These are phyloP conservation scores for Coryphaenoides rupestris DNA, from an alignment of 2,113 vertebrate species.

Conservation along the genomic window DNA sequence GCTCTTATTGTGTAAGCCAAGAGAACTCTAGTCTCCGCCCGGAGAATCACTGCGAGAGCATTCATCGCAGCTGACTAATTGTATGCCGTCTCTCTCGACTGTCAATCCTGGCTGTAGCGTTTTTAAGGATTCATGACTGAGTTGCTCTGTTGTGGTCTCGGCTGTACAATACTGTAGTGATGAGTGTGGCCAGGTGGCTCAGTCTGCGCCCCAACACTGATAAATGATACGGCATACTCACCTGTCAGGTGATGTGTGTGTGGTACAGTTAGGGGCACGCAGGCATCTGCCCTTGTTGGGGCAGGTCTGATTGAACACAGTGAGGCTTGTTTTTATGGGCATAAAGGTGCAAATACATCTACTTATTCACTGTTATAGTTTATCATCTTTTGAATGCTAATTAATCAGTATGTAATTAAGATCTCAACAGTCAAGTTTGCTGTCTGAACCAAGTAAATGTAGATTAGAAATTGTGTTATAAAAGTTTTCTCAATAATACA, in stretches of 20 bases:
- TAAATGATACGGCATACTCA: constrained; percentile 42
- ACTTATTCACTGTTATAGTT: background rate
- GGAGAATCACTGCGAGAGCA: background rate
- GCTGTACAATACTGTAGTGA: constrained; percentile 32
- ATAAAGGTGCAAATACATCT: too few species aligned
- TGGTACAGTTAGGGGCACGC: background rate
- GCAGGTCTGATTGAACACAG: background rate
- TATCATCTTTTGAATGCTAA: too few species aligned
- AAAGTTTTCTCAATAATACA: too few species aligned
- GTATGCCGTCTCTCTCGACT: constrained; percentile 39
- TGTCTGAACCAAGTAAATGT: too few species aligned
- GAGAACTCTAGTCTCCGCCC: constrained; percentile 5
- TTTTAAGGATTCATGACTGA: constrained; percentile 39
- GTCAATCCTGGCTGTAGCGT: constrained; percentile 26
- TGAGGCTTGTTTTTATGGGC: background rate
- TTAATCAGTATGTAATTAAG: too few species aligned
- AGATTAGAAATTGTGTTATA: too few species aligned
- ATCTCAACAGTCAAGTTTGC: too few species aligned
- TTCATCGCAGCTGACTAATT: constrained; percentile 40
- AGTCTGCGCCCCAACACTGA: constrained; percentile 12
- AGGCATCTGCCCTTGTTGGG: background rate
- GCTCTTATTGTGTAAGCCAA: constrained; percentile 29
- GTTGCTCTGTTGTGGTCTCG: constrained; percentile 44
- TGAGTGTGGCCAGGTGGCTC: constrained; percentile 58
- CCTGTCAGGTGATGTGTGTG: constrained; percentile 32